Conservation (phyloP, 2,888 invertebrate genomes). For the Macrosiphum euphorbiae region DNA sequence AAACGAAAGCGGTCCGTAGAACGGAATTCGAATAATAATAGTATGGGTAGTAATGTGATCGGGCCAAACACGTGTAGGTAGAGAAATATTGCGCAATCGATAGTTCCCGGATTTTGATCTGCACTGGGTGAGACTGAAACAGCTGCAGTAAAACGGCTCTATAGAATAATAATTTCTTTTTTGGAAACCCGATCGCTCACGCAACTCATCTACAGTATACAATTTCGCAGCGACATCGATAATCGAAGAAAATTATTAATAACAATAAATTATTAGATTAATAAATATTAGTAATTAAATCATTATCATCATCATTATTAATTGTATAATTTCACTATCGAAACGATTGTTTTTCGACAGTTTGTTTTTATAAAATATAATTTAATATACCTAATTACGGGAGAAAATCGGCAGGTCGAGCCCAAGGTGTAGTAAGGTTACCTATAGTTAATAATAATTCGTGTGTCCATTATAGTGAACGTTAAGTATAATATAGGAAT, state of each 20-base stretch:
- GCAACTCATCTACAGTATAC: neutral
- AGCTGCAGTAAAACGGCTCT: neutral
- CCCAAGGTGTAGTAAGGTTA: neutral
- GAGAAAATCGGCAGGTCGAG: neutral
- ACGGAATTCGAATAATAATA: slow-evolving; percentile 49
- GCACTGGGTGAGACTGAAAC: neutral
- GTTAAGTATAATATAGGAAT: neutral
- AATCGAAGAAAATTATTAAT: neutral
- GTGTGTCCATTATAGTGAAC: slow-evolving; percentile 5
- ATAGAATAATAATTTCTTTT: neutral
- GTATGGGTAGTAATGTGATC: neutral
- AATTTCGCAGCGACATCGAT: no score
- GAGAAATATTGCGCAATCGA: neutral
- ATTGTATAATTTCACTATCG: neutral
- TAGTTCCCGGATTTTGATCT: slow-evolving; percentile 9
- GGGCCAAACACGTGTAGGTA: neutral
- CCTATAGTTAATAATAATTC: neutral
- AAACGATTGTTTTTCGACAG: neutral
- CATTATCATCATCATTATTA: neutral
- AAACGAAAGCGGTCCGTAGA: slow-evolving; percentile 56
- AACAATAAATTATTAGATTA: neutral
- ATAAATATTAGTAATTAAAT: no score
- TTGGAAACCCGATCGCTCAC: neutral
- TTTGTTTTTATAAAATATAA: neutral
- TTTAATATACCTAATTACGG: neutral